Evolutionary conservation across 2,888 invertebrate species (phyloP).

Genomic region (Xestia ashworthii): DNA sequence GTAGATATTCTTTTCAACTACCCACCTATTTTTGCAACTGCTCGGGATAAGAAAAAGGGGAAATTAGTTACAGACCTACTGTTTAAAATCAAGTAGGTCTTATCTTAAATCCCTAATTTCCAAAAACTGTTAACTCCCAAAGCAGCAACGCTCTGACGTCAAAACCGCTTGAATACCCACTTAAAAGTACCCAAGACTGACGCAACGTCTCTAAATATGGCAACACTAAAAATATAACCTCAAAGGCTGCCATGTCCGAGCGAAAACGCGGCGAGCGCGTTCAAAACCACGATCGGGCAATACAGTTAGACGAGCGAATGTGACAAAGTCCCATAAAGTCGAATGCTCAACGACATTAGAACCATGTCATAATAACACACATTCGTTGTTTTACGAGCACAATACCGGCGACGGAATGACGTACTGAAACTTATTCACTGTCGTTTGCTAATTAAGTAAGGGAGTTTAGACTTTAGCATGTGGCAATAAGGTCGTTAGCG

Average conservation of each 20-base stretch:
- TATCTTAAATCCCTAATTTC: background rate
- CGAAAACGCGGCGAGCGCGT: conserved; percentile 81
- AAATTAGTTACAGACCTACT: background rate
- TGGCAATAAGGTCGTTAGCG: conserved; percentile 58
- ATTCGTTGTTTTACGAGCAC: conserved; percentile 74
- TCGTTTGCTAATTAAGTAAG: conserved; percentile 55
- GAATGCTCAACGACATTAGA: conserved; percentile 69
- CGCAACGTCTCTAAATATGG: conserved; percentile 71
- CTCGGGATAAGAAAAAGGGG: background rate
- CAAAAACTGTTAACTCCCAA: conserved; percentile 10
- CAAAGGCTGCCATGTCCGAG: conserved; percentile 85
- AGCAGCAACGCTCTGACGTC: conserved; percentile 36
- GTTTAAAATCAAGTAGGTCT: background rate
- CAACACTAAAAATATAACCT: conserved; percentile 85
- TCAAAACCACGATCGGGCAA: conserved; percentile 77
- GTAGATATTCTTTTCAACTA: background rate
- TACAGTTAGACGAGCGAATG: conserved; percentile 68
- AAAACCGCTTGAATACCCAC: conserved; percentile 51
- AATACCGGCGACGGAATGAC: conserved; percentile 61
- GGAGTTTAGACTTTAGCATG: conserved; percentile 66
- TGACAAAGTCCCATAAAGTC: conserved; percentile 74
- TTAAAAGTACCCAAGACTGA: conserved; percentile 64
- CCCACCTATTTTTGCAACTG: background rate
- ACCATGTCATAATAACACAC: conserved; percentile 74
- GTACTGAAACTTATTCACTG: conserved; percentile 69